Evolutionary conservation across 2,888 invertebrate genomes (phyloP).

Genomic region (Acholoe squamosa): DNA sequence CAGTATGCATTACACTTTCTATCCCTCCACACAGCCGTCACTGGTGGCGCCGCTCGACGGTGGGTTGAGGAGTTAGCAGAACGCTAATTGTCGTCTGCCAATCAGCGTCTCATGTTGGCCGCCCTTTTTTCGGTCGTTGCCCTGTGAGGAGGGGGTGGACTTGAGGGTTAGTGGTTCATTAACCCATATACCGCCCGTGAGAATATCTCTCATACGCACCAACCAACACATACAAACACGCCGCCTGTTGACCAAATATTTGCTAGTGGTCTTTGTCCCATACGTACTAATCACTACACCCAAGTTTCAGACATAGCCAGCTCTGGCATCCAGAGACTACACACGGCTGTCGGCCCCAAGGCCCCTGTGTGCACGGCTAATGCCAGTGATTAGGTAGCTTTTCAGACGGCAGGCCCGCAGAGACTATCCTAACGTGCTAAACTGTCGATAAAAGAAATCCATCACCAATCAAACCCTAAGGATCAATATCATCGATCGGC

Average conservation of each 20-base stretch:
- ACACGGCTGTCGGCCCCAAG: not conserved
- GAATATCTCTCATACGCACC: not conserved
- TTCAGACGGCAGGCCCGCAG: not conserved
- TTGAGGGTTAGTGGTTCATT: not conserved
- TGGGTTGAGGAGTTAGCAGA: not conserved
- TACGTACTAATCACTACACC: not conserved
- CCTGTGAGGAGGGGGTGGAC: not conserved
- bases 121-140: not conserved
- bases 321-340: not conserved
- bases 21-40: not conserved
- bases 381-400: conserved; percentile 14
- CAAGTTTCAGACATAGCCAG: not conserved
- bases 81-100: not conserved
- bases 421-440: conserved; percentile 16
- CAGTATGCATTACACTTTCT: too few relatives aligned
- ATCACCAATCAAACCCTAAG: not conserved
- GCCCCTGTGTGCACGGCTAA: not conserved
- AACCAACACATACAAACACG: conserved; percentile 14
- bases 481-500: not conserved
- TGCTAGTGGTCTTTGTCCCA: not conserved
- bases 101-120: not conserved
- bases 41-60: not conserved
- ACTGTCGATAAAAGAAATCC: conserved; percentile 36
- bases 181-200: not conserved
- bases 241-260: not conserved